Evolutionary conservation across 2,113 vertebrate genomes (phyloP).

Genomic region (Salvelinus sp.): DNA sequence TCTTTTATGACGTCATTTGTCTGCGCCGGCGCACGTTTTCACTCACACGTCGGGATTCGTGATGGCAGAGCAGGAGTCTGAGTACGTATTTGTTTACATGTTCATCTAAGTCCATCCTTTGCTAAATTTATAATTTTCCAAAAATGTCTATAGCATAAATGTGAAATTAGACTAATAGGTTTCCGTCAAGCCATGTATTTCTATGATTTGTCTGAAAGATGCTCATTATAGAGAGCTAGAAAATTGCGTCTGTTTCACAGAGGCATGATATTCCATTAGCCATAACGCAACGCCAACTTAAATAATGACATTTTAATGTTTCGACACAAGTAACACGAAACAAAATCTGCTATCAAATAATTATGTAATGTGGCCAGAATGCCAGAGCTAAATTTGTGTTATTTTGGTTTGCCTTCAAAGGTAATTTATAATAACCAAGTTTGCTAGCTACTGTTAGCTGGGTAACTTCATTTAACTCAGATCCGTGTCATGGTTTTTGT

Average conservation of each 20-base stretch:
- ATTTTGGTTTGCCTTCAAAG: too few species aligned
- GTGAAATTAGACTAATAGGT: neutral
- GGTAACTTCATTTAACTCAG: too few species aligned
- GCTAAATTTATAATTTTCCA: fast-evolving
- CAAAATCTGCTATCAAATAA: too few species aligned
- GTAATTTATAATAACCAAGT: too few species aligned
- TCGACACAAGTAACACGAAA: too few species aligned
- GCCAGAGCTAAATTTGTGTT: too few species aligned
- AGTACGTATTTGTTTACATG: slow-evolving; percentile 13
- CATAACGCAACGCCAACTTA: too few species aligned
- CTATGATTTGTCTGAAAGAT: neutral
- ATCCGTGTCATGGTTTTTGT: too few species aligned
- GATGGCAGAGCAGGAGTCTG: slow-evolving; percentile 66
- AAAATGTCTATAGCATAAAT: fast-evolving
- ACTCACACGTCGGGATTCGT: neutral
- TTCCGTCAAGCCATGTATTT: slow-evolving; percentile 8
- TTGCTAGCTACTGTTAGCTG: neutral
- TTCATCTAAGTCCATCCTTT: slow-evolving; percentile 53
- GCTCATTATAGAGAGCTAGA: neutral
- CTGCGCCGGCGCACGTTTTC: slow-evolving; percentile 12
- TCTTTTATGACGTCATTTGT: slow-evolving; percentile 32
- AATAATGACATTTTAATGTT: too few species aligned
- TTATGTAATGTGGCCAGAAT: too few species aligned
- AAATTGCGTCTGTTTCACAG: slow-evolving; percentile 24
- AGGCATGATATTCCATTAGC: neutral